Evolutionary conservation across 1,140 invertebrate genomes (phyloP).

Genomic region (Antheraea mylitta): DNA sequence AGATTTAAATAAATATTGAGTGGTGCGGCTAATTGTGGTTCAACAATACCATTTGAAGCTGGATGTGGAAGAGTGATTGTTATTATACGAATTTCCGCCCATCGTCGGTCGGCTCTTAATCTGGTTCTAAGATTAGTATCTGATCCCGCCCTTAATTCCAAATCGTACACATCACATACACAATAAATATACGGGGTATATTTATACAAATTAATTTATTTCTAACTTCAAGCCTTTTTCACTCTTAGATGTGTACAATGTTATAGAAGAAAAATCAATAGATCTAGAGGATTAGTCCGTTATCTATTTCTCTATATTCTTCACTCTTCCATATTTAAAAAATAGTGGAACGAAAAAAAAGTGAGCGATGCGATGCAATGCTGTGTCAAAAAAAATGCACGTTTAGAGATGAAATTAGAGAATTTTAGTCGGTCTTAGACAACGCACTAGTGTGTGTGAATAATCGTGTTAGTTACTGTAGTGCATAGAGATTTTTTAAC

Average conservation of each 20-base stretch:
- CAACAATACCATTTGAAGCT: constrained; percentile 59
- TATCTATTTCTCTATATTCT: constrained; percentile 53
- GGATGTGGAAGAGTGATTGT: constrained; percentile 76
- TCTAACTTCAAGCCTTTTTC: constrained; percentile 13
- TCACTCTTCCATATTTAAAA: constrained; percentile 77
- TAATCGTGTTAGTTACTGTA: constrained; percentile 47
- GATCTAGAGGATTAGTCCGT: constrained; percentile 46
- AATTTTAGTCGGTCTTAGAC: constrained; percentile 47
- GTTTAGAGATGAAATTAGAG: constrained; percentile 56
- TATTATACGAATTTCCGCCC: constrained; percentile 13
- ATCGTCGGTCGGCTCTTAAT: not conserved
- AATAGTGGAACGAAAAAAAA: constrained; percentile 39
- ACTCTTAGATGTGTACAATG: constrained; percentile 30
- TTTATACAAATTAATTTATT: constrained; percentile 22
- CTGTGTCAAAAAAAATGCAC: constrained; percentile 61
- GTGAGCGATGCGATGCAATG: constrained; percentile 39
- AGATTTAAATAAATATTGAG: constrained; percentile 32
- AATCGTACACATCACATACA: constrained; percentile 27
- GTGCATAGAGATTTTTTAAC: constrained; percentile 23
- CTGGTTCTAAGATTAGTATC: not conserved
- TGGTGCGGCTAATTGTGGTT: constrained; percentile 64
- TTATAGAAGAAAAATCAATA: constrained; percentile 32
- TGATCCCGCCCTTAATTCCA: not conserved
- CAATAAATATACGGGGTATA: constrained; percentile 40
- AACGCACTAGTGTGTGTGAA: constrained; percentile 58